Evolutionary conservation across 2,888 invertebrate genomes (phyloP).

Genomic region (Aethes cnicana): DNA sequence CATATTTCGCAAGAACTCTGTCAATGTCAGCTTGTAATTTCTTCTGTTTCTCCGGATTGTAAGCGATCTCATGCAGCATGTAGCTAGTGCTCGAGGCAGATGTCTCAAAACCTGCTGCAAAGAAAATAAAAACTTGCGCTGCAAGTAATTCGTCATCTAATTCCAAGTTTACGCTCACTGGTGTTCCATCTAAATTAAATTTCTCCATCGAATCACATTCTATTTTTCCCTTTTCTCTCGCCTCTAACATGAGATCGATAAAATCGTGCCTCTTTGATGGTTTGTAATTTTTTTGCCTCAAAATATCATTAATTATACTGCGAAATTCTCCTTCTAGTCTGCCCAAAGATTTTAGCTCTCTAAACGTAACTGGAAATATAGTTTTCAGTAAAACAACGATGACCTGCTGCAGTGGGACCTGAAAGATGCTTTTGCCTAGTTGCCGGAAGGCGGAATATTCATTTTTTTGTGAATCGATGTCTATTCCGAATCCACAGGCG

Average conservation of each 20-base stretch:
- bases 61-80: constrained; percentile 2
- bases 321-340: not conserved
- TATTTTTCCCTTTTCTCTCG: not conserved
- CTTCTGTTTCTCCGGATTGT: not conserved
- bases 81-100: not conserved
- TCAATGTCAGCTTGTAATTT: constrained; percentile 1
- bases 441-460: constrained; percentile 1
- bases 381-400: not conserved
- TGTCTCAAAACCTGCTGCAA: constrained; percentile 2
- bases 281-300: constrained; percentile 1
- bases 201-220: not conserved
- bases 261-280: not conserved
- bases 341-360: not conserved
- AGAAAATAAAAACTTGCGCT: constrained; percentile 2
- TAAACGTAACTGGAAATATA: not conserved
- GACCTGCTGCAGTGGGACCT: not conserved
- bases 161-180: constrained; percentile 1
- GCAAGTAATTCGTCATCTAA: not conserved
- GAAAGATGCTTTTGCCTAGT: not conserved
- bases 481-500: not conserved
- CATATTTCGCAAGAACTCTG: not conserved
- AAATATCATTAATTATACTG: not conserved
- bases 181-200: constrained; percentile 4
- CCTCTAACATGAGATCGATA: constrained; percentile 1
- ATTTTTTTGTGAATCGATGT: not conserved